These are phyloP conservation scores for Oreonectes daqikongensis DNA, from an alignment of 2,797 vertebrate genomes.

Conservation along the genomic window DNA sequence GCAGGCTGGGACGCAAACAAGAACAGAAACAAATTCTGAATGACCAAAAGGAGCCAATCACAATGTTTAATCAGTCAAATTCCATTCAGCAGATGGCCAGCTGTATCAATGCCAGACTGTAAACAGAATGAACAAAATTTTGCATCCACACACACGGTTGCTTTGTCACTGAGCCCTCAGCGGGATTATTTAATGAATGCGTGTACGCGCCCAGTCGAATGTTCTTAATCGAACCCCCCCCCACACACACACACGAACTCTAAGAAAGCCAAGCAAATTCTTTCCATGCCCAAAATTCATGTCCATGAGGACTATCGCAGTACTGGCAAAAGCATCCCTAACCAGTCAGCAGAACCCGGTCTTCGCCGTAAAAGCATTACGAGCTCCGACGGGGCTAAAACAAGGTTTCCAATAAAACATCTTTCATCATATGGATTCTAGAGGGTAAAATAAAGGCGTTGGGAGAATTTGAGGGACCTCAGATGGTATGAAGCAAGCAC, in stretches of 20 bases:
- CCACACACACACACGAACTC: background rate
- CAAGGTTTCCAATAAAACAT: conserved; percentile 39
- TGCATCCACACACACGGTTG: conserved; percentile 16
- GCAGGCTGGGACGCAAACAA: background rate
- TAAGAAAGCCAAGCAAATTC: background rate
- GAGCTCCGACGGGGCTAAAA: conserved; percentile 12
- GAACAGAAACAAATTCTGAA: background rate
- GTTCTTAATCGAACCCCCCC: conserved; percentile 5
- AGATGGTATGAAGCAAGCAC: conserved; percentile 62
- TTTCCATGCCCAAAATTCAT: conserved; percentile 1
- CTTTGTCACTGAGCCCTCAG: background rate
- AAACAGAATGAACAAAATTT: conserved; percentile 28
- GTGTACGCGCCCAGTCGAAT: background rate
- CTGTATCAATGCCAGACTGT: conserved; percentile 34
- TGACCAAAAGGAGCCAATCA: conserved; percentile 41
- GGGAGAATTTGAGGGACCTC: conserved; percentile 68
- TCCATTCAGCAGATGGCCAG: conserved; percentile 32
- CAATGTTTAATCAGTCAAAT: conserved; percentile 31
- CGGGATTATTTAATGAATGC: background rate
- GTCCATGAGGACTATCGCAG: background rate
- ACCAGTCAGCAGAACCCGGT: background rate
- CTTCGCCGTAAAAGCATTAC: conserved; percentile 2
- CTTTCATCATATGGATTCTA: conserved; percentile 49
- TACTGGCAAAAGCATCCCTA: background rate
- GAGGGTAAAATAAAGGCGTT: conserved; percentile 48